These are phyloP conservation scores for Nineta flava DNA, from an alignment of 2,888 invertebrate genomes.

Conservation along the genomic window DNA sequence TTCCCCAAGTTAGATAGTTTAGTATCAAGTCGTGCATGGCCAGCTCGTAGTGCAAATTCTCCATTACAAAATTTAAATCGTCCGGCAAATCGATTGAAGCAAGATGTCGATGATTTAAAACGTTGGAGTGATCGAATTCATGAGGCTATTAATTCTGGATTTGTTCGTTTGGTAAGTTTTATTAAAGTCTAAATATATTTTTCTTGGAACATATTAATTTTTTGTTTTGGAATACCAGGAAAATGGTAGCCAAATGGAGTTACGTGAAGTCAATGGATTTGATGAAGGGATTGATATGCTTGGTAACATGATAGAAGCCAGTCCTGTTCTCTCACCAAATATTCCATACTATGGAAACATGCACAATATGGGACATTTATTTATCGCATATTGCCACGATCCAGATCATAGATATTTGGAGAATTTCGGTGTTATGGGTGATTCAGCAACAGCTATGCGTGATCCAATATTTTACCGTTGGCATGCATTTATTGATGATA, in stretches of 20 bases:
- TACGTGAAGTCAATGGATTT: constrained; percentile 57
- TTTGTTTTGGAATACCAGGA: constrained; percentile 28
- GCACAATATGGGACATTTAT: constrained; percentile 70
- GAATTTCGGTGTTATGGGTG: constrained; percentile 67
- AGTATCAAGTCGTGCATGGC: constrained; percentile 60
- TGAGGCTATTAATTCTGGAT: constrained; percentile 50
- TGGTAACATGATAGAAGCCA: constrained; percentile 65
- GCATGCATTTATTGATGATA: constrained; percentile 64
- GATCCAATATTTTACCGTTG: constrained; percentile 78
- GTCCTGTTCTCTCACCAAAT: constrained; percentile 52
- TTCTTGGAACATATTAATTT: not conserved
- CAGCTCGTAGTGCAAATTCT: constrained; percentile 45
- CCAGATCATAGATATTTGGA: constrained; percentile 67
- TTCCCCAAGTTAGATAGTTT: constrained; percentile 71
- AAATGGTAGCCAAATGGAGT: constrained; percentile 33
- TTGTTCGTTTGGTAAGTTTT: constrained; percentile 33
- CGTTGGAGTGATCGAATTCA: constrained; percentile 61
- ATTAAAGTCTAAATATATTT: constrained; percentile 14
- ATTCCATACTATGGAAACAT: constrained; percentile 56
- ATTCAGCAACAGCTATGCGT: constrained; percentile 70
- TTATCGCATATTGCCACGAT: constrained; percentile 63
- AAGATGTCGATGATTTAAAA: constrained; percentile 54
- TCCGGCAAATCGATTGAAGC: constrained; percentile 45
- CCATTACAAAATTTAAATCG: constrained; percentile 44
- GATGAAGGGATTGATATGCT: constrained; percentile 63